Evolutionary conservation across 1,140 invertebrate genomes (phyloP).

Genomic region (Oryctes rhinoceros): DNA sequence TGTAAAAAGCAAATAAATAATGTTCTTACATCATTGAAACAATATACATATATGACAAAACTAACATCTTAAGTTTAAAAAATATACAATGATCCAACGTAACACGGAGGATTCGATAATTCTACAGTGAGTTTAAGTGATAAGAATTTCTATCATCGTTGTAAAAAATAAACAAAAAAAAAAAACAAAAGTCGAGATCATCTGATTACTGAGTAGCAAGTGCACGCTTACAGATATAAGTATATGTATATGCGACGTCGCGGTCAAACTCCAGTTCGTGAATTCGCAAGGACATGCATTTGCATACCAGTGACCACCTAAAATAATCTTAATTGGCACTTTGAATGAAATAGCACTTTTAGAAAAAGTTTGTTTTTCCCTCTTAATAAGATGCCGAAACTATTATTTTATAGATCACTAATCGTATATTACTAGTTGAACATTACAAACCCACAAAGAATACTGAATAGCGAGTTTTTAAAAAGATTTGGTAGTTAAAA

Average conservation of each 20-base stretch:
- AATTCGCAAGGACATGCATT: slow-evolving; percentile 36
- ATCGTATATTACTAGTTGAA: slow-evolving; percentile 46
- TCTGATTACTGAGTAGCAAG: slow-evolving; percentile 43
- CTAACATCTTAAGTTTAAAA: slow-evolving; percentile 46
- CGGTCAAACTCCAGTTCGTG: slow-evolving; percentile 3
- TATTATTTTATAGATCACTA: slow-evolving; percentile 43
- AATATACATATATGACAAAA: slow-evolving; percentile 57
- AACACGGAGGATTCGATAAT: slow-evolving; percentile 44
- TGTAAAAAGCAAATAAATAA: slow-evolving; percentile 60
- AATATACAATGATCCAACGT: slow-evolving; percentile 47
- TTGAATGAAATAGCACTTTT: slow-evolving; percentile 59
- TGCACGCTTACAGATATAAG: slow-evolving; percentile 30
- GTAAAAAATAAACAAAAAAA: slow-evolving; percentile 43
- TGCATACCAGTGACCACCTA: slow-evolving; percentile 47
- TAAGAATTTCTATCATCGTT: slow-evolving; percentile 49
- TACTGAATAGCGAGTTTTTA: slow-evolving; percentile 54
- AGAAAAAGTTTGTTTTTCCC: slow-evolving; percentile 44
- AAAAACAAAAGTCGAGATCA: slow-evolving; percentile 52
- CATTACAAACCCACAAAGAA: slow-evolving; percentile 52
- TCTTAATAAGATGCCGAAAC: slow-evolving; percentile 46
- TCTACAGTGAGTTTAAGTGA: slow-evolving; percentile 49
- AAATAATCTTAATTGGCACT: slow-evolving; percentile 58
- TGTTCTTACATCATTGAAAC: slow-evolving; percentile 55
- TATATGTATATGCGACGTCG: not conserved
- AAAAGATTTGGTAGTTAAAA: slow-evolving; percentile 49